phyloP scores from a whole-genome alignment of 2,797 vertebrate species.

The Sebastes ruberrimus region DNA sequence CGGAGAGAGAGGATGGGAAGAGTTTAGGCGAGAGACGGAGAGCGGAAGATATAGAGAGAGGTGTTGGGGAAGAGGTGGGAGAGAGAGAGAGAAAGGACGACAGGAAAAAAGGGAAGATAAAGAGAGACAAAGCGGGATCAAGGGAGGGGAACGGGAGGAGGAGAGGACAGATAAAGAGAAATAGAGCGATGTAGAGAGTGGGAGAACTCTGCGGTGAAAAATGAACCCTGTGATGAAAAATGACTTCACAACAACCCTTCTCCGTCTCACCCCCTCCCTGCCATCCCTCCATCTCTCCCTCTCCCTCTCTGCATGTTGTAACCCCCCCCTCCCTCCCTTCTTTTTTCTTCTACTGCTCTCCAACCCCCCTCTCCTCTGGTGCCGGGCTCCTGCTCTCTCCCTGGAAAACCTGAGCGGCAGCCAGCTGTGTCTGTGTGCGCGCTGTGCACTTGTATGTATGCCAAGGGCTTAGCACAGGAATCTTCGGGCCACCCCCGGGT shows the following conservation, averaged over 20 bases:
- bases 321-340: slow-evolving; percentile 35
- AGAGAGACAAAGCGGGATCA: slow-evolving; percentile 79
- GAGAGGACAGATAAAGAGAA: slow-evolving; percentile 76
- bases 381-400: slow-evolving; percentile 85
- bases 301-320: slow-evolving; percentile 63
- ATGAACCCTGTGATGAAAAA: slow-evolving; percentile 92
- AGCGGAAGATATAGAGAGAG: neutral
- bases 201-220: slow-evolving; percentile 87
- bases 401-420: slow-evolving; percentile 93
- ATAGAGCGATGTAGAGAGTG: slow-evolving; percentile 75
- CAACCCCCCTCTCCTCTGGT: slow-evolving; percentile 69
- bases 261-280: slow-evolving; percentile 68
- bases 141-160: slow-evolving; percentile 72
- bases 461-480: slow-evolving; percentile 99
- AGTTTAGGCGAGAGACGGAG: slow-evolving; percentile 59
- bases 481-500: slow-evolving; percentile 93
- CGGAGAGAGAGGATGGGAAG: slow-evolving; percentile 68
- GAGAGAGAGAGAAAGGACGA: neutral
- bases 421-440: slow-evolving; percentile 92
- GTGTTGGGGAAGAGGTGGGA: neutral
- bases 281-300: slow-evolving; percentile 37
- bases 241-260: slow-evolving; percentile 86
- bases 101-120: slow-evolving; percentile 75
- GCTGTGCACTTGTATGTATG: slow-evolving; percentile 91
- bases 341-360: slow-evolving; percentile 43